These are phyloP conservation scores for Brachionus manjavacas DNA, from an alignment of 1,140 invertebrate genomes.

Conservation along the genomic window DNA sequence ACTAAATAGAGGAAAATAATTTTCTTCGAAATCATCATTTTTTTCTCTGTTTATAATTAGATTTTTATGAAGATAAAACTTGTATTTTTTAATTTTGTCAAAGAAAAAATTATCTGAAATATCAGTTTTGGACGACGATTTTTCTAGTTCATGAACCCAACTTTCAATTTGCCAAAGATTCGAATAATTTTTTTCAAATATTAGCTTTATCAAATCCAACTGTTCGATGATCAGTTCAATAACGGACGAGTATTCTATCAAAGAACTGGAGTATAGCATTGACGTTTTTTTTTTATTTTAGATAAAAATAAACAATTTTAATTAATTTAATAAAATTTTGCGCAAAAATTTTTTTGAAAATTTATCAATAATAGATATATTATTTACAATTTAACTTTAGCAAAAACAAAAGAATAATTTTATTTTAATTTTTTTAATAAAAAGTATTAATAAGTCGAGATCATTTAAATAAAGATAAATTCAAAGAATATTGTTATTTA, in stretches of 20 bases:
- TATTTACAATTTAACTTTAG: too few relatives aligned
- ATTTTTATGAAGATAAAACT: background rate
- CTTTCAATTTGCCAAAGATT: background rate
- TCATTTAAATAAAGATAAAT: too few relatives aligned
- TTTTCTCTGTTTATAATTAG: background rate
- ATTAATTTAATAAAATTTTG: background rate
- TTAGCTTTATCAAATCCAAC: background rate
- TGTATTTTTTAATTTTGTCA: background rate
- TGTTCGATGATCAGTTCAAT: background rate
- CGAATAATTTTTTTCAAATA: background rate
- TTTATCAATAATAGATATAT: too few relatives aligned
- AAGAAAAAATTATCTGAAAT: background rate
- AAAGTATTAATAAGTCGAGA: too few relatives aligned
- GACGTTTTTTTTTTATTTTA: background rate
- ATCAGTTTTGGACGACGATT: background rate
- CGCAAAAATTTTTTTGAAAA: too few relatives aligned
- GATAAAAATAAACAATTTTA: background rate
- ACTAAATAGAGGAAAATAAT: background rate
- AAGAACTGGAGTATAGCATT: background rate
- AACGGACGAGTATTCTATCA: background rate
- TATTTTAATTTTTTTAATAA: too few relatives aligned
- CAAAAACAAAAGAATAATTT: too few relatives aligned
- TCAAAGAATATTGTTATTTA: too few relatives aligned
- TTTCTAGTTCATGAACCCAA: background rate
- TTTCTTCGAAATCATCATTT: background rate